phyloP scores from a whole-genome alignment of 92 coral and sea anemone species.

The Anthopleura xanthogrammica region DNA sequence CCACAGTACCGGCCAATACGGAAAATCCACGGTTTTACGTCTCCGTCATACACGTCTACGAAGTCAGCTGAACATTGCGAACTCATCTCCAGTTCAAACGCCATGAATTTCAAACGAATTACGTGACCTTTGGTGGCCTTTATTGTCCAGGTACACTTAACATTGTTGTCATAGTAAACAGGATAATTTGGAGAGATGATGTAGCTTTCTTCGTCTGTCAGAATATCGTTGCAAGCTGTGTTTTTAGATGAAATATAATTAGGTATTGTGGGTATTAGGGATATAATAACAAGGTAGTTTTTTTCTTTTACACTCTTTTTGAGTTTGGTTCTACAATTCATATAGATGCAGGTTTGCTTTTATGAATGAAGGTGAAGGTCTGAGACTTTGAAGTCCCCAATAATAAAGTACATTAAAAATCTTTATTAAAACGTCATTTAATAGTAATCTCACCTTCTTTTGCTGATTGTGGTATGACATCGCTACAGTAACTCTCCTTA shows the following conservation, averaged over 20 bases:
- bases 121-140: conserved; percentile 31
- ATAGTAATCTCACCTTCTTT: too few species aligned
- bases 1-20: conserved; percentile 47
- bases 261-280: too few species aligned
- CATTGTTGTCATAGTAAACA: conserved; percentile 41
- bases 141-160: conserved; percentile 35
- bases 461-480: too few species aligned
- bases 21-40: not conserved
- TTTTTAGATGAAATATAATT: not conserved
- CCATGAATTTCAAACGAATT: conserved; percentile 29
- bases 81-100: conserved; percentile 31
- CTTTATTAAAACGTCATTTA: too few species aligned
- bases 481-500: not conserved
- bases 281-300: too few species aligned
- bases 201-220: conserved; percentile 23
- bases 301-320: too few species aligned
- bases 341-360: too few species aligned
- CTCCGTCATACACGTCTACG: conserved; percentile 23
- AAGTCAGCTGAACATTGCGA: conserved; percentile 11
- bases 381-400: too few species aligned
- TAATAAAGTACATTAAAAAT: too few species aligned
- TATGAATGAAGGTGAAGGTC: too few species aligned
- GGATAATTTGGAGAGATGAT: conserved; percentile 48
- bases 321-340: too few species aligned
- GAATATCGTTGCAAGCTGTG: conserved; percentile 39